Evolutionary conservation across 2,113 vertebrate genomes (phyloP).

Genomic region (Pterocles gutturalis): DNA sequence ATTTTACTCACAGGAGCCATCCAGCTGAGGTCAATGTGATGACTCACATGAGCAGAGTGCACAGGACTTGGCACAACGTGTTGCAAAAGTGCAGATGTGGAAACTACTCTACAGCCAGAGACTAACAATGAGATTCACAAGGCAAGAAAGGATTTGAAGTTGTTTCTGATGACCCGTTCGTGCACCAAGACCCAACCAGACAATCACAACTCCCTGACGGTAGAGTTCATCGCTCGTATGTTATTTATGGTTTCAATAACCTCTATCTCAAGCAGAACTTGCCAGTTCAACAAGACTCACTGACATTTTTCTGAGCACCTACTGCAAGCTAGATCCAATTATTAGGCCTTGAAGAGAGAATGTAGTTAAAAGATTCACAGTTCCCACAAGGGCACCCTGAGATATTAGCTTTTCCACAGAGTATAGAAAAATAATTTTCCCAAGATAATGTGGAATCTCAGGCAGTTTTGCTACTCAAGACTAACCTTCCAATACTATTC

Average conservation of each 20-base stretch:
- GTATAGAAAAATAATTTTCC: not conserved
- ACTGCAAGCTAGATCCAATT: not conserved
- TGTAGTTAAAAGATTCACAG: not conserved
- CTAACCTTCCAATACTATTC: not conserved
- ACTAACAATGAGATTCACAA: not conserved
- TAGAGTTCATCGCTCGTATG: not conserved
- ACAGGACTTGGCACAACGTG: constrained; percentile 18
- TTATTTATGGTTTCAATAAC: constrained; percentile 40
- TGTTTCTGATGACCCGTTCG: not conserved
- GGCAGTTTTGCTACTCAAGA: not conserved
- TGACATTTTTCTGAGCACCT: not conserved
- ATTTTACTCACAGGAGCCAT: constrained; percentile 37
- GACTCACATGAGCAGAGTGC: constrained; percentile 26
- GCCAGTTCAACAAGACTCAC: not conserved
- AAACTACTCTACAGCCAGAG: constrained; percentile 25
- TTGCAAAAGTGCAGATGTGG: constrained; percentile 63
- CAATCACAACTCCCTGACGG: not conserved
- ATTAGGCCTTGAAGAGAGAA: not conserved
- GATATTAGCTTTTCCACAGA: not conserved
- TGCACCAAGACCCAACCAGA: not conserved
- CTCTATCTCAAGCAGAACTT: not conserved
- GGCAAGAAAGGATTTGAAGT: not conserved
- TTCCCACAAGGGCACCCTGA: not conserved
- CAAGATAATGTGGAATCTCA: not conserved
- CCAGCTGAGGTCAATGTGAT: not conserved